These are phyloP conservation scores for Notamacropus eugenii DNA, from an alignment of 2,797 vertebrate genomes.

Conservation along the genomic window DNA sequence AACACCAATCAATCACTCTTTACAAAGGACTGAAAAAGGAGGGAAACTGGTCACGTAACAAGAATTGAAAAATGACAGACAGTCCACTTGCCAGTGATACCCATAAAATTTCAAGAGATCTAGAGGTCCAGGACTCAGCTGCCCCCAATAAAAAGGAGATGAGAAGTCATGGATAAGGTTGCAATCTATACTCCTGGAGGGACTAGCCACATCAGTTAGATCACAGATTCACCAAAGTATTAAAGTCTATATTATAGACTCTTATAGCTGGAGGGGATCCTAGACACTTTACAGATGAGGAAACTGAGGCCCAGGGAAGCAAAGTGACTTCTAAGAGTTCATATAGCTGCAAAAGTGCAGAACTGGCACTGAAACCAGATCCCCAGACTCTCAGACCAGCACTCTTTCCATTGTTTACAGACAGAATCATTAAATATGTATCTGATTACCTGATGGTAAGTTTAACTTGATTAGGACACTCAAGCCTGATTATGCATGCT, in stretches of 20 bases:
- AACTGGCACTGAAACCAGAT: not conserved
- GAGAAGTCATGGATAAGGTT: not conserved
- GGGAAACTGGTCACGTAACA: not conserved
- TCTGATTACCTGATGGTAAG: not conserved
- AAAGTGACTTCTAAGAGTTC: not conserved
- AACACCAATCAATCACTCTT: not conserved
- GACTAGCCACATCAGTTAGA: not conserved
- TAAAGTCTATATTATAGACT: not conserved
- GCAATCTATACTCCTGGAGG: not conserved
- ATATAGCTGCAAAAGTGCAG: not conserved
- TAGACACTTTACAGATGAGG: not conserved
- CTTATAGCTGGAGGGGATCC: not conserved
- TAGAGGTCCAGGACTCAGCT: not conserved
- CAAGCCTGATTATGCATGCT: not conserved
- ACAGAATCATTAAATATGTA: not conserved
- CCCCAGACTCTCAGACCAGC: not conserved
- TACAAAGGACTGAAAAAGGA: not conserved
- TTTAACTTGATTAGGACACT: not conserved
- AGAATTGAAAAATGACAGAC: not conserved
- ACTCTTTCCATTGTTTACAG: not conserved
- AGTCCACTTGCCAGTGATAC: not conserved
- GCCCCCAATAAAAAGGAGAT: not conserved
- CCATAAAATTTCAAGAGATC: not conserved
- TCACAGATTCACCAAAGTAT: not conserved
- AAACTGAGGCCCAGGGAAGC: not conserved